phyloP scores from a whole-genome alignment of 2,888 invertebrate genomes.

The Rambutsinella grinnellia region DNA sequence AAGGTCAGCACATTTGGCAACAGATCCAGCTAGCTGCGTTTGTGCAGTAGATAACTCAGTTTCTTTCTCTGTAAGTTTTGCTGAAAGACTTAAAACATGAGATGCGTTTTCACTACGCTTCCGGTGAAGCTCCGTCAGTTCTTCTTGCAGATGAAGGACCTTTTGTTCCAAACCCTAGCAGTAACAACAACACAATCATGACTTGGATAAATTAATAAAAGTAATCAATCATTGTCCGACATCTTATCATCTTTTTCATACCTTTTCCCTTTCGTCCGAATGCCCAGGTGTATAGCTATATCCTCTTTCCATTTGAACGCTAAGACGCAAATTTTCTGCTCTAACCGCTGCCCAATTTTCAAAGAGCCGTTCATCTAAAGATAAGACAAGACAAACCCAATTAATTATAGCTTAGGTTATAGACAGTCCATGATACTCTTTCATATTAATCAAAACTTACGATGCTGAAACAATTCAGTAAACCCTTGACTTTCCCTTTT shows the following conservation, averaged over 20 bases:
- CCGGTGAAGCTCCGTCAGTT: constrained; percentile 89
- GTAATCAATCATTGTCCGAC: not conserved
- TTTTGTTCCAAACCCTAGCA: constrained; percentile 86
- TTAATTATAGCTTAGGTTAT: not conserved
- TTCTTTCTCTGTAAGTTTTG: constrained; percentile 86
- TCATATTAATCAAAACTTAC: constrained; percentile 74
- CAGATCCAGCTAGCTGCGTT: constrained; percentile 58
- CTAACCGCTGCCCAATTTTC: constrained; percentile 85
- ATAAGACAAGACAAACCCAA: constrained; percentile 12
- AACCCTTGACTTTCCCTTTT: constrained; percentile 81
- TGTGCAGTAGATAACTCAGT: constrained; percentile 73
- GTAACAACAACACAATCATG: constrained; percentile 18
- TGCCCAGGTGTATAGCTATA: constrained; percentile 68
- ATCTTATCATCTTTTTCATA: constrained; percentile 8
- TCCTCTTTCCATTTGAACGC: constrained; percentile 87
- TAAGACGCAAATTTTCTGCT: constrained; percentile 86
- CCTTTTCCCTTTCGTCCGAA: constrained; percentile 67
- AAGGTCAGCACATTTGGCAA: constrained; percentile 62
- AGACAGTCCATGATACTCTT: not conserved
- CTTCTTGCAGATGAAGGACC: constrained; percentile 88
- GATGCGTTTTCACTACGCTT: constrained; percentile 94
- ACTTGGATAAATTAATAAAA: not conserved
- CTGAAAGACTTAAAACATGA: constrained; percentile 91
- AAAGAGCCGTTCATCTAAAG: constrained; percentile 85
- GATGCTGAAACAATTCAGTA: constrained; percentile 84